Evolutionary conservation across 2,797 vertebrate species (phyloP), one percentile per base, ranked within the genome.

Genomic region (Malurus leucopterus): DNA sequence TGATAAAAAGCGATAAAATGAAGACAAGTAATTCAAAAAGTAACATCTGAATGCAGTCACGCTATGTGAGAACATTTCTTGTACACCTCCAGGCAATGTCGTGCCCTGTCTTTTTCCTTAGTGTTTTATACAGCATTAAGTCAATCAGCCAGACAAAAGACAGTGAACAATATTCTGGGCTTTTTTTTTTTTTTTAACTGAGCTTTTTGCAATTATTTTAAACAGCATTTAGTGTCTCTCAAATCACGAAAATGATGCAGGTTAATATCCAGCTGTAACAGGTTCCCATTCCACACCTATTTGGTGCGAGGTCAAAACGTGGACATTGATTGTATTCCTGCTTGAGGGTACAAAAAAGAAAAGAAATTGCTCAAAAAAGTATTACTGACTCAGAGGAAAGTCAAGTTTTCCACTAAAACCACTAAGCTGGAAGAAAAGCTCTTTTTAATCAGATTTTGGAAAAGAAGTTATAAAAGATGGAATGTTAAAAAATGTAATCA

Each of bases 31-130:
- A 78, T 61, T 86, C 8, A n/a, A 47, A 79, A 81, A 24, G 49
- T 67, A 88, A 84, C 23, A 68, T 57, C 23, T 41, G 58, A 93
- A 86, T 38, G 29, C 41, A 68, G 78, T 53, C 74, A 71, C 8
- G 11, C 67, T 71, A 34, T 41, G 7, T 15, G 64, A 84, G 43
- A 93, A 77, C 15, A 55, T 53, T 76, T 54, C 62, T 80, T 81
- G 34, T 68, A 74, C 24, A 49, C 40, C 54, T 90, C 68, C 71
- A 68, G 62, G 62, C 46, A 71, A 54, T 32, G 71, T 40, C 44
- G 65, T 30, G 55, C 47, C 29, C 62, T 91, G 18, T n/a, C 63
- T 53, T 74, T 53, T 63, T 58, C 77, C 53, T 59, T 51, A 47
- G 23, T 46, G 47, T 44, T 84, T 86, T 34, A 64, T 30, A 63